A percentile compares a stretch with the other conserved stretches of the same genome.
phyloP scores from a whole-genome alignment of 1,140 invertebrate species.

The Stenopsyche tienmushanensis region DNA sequence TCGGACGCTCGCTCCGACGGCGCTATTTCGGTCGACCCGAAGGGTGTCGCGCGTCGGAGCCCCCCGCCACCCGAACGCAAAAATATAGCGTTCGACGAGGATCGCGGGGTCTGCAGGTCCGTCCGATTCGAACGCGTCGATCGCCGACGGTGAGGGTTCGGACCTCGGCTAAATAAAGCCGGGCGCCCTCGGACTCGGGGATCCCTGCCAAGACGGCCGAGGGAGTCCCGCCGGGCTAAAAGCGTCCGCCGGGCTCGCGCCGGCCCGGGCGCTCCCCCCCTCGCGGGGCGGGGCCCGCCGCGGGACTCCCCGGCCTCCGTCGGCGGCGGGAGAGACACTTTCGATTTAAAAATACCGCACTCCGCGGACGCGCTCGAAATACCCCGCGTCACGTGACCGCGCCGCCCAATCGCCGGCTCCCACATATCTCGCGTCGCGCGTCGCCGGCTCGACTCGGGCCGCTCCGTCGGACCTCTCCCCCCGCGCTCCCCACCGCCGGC shows the following conservation, averaged over 20 bases:
- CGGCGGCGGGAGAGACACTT: no score
- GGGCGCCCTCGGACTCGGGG: constrained; percentile 56
- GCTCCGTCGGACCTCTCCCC: neutral
- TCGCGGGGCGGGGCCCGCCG: constrained; percentile 51
- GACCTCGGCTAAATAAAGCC: constrained; percentile 58
- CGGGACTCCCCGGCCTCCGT: constrained; percentile 49
- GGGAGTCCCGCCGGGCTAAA: constrained; percentile 72
- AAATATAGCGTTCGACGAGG: neutral
- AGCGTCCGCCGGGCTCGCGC: constrained; percentile 66
- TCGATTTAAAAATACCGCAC: constrained; percentile 60
- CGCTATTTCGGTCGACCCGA: neutral
- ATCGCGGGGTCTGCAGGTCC: neutral
- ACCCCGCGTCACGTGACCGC: constrained; percentile 40
- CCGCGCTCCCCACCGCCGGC: neutral
- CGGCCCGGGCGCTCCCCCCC: constrained; percentile 57
- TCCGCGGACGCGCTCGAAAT: constrained; percentile 55
- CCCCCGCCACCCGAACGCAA: constrained; percentile 43
- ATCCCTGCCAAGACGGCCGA: constrained; percentile 75
- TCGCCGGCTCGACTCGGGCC: neutral
- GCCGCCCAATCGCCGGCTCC: neutral
- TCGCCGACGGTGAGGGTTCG: no score
- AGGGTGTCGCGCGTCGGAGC: no score
- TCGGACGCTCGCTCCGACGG: neutral
- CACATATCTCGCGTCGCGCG: no score
- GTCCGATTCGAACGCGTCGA: no score